Conservation (phyloP, 2,888 invertebrate species). For the Choristoneura rosaceana region DNA sequence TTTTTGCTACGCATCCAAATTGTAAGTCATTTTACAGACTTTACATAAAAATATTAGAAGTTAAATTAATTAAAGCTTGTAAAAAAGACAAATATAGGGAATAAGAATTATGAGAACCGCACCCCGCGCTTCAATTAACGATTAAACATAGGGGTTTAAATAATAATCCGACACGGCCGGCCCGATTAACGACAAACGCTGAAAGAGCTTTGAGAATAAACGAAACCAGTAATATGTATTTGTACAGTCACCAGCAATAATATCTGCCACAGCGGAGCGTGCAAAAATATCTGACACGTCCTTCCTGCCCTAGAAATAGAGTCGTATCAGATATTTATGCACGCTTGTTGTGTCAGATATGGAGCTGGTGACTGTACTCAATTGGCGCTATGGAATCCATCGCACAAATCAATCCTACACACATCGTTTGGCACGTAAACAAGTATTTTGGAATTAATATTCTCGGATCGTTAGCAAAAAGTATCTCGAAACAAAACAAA, state of each 20-base stretch:
- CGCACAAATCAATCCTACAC: neutral
- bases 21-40: neutral
- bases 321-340: too few relatives aligned
- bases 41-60: neutral
- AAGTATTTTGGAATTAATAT: neutral
- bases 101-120: neutral
- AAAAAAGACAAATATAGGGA: neutral
- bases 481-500: neutral
- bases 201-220: slow-evolving; percentile 2
- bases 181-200: neutral
- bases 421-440: neutral
- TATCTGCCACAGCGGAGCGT: too few relatives aligned
- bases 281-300: too few relatives aligned
- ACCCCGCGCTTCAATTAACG: neutral
- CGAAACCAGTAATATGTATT: too few relatives aligned
- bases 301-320: too few relatives aligned
- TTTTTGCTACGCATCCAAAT: too few relatives aligned
- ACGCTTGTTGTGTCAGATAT: too few relatives aligned
- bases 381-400: neutral
- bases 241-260: too few relatives aligned
- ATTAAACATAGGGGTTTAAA: neutral
- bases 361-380: too few relatives aligned
- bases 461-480: neutral
- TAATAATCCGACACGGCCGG: neutral
- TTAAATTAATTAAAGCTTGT: too few relatives aligned